phyloP scores from a whole-genome alignment of 2,113 vertebrate species.

The Paramormyrops kingsleyae region DNA sequence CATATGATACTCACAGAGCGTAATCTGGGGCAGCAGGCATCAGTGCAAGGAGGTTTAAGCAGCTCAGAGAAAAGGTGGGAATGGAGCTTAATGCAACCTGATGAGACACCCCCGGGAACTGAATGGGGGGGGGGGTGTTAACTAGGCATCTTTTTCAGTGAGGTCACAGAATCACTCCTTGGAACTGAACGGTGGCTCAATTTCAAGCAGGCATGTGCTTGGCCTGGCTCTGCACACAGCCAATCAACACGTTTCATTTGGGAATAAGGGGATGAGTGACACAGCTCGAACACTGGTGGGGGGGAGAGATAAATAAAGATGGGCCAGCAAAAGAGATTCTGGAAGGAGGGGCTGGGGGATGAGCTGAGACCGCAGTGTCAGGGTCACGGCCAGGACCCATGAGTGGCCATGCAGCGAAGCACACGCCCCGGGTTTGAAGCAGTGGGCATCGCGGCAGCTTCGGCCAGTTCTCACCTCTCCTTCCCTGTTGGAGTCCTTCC shows the following conservation, averaged over 20 bases:
- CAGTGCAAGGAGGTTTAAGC: not conserved
- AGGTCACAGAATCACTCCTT: not conserved
- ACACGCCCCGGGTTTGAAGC: not conserved
- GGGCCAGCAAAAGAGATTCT: not conserved
- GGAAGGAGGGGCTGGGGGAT: not conserved
- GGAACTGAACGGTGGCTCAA: not conserved
- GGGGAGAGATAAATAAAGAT: not conserved
- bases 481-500: not conserved
- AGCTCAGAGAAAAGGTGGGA: not conserved
- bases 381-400: conserved; percentile 12
- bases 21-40: not conserved
- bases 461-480: not conserved
- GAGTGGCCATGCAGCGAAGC: conserved; percentile 15
- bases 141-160: not conserved
- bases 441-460: not conserved
- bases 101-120: not conserved
- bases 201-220: not conserved
- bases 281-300: not conserved
- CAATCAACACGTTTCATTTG: not conserved
- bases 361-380: conserved; percentile 6
- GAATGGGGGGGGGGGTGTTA: not conserved
- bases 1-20: not conserved
- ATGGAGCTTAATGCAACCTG: not conserved
- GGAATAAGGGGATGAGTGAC: not conserved
- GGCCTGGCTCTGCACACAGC: not conserved